Conservation (phyloP, 2,888 invertebrate genomes). For the Osmoderma eremita region DNA sequence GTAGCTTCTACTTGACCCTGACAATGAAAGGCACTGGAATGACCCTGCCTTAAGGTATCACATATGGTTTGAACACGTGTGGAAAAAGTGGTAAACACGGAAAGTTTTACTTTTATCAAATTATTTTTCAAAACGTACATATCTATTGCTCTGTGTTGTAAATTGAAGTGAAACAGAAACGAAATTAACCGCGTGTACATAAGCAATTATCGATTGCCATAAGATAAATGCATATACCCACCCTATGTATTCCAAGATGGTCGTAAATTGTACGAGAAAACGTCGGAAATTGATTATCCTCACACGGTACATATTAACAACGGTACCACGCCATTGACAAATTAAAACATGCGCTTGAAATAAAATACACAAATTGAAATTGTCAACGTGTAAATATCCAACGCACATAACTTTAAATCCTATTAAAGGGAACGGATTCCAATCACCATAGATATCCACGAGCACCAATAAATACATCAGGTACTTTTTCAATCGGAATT, state of each 20-base stretch:
- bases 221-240: not conserved
- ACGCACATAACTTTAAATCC: constrained; percentile 45
- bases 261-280: constrained; percentile 17
- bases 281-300: constrained; percentile 4
- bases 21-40: too few species aligned
- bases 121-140: too few species aligned
- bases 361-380: constrained; percentile 44
- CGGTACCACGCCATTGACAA: constrained; percentile 36
- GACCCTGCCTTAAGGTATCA: too few species aligned
- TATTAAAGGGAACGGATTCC: constrained; percentile 51
- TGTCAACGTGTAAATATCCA: constrained; percentile 43
- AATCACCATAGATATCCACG: constrained; percentile 63
- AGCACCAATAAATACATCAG: constrained; percentile 61
- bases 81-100: too few species aligned
- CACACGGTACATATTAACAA: not conserved
- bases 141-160: too few species aligned
- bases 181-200: too few species aligned
- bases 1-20: too few species aligned
- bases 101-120: too few species aligned
- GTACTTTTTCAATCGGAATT: constrained; percentile 60
- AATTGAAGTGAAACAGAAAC: too few species aligned
- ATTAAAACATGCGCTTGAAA: constrained; percentile 31
- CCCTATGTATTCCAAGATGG: not conserved
- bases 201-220: not conserved
- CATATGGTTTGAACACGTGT: too few species aligned